Evolutionary conservation across 1,140 invertebrate genomes (phyloP).

Genomic region (Brachionus rubens): DNA sequence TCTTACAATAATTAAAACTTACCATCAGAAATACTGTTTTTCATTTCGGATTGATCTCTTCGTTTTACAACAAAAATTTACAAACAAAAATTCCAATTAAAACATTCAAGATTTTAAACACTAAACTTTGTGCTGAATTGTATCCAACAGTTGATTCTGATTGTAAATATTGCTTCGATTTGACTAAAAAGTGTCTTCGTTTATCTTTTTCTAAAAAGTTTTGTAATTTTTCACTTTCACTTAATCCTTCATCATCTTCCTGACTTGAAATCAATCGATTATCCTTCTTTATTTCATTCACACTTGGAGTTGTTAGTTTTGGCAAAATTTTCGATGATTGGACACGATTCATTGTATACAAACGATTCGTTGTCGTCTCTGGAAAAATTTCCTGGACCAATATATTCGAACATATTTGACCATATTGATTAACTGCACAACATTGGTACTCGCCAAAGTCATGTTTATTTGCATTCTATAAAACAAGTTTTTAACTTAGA

Average conservation of each 20-base stretch:
- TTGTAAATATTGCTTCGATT: neutral
- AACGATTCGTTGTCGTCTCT: neutral
- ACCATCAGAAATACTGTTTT: too few relatives aligned
- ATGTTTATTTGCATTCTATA: neutral
- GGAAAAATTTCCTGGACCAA: neutral
- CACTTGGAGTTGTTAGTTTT: neutral
- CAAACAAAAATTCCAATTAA: too few relatives aligned
- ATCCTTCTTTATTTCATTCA: neutral
- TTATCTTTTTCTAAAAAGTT: neutral
- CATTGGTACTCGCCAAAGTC: constrained; percentile 37
- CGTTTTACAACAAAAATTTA: too few relatives aligned
- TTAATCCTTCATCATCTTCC: neutral
- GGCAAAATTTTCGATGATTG: neutral
- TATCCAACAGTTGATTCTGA: too few relatives aligned
- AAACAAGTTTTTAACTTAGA: neutral
- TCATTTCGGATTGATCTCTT: too few relatives aligned
- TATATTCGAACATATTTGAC: constrained; percentile 15
- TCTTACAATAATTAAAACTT: too few relatives aligned
- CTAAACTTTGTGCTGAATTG: too few relatives aligned
- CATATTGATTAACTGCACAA: neutral
- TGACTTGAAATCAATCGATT: too few relatives aligned
- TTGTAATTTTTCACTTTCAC: neutral
- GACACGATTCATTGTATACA: neutral
- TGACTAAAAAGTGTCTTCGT: constrained; percentile 5
- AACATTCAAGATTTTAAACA: too few relatives aligned